Percentiles rank a stretch among this genome's conserved stretches.
Evolutionary conservation across 2,888 invertebrate genomes (phyloP).

Genomic region (Nipponacmea schrenckii): DNA sequence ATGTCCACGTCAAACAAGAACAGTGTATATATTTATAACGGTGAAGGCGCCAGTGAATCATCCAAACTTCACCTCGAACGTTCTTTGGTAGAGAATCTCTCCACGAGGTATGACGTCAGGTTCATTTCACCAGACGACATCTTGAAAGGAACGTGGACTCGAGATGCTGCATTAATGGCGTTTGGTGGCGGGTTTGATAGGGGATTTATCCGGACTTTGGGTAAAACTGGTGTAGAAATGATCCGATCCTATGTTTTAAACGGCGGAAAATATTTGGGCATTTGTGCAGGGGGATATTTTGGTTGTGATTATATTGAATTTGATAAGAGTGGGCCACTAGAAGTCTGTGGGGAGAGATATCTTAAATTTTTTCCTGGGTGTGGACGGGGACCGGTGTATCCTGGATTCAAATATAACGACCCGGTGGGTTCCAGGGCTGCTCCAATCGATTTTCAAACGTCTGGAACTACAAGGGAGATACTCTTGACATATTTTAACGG

Average conservation of each 20-base stretch:
- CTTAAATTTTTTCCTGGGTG: conserved; percentile 58
- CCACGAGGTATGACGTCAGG: conserved; percentile 28
- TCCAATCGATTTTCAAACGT: conserved; percentile 17
- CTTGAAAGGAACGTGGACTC: conserved; percentile 34
- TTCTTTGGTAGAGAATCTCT: conserved; percentile 26
- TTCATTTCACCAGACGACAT: conserved; percentile 44
- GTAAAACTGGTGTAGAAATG: conserved; percentile 38
- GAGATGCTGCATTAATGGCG: conserved; percentile 38
- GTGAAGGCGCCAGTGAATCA: conserved; percentile 35
- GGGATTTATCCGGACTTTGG: conserved; percentile 52
- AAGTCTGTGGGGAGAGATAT: conserved; percentile 55
- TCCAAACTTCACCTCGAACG: conserved; percentile 26
- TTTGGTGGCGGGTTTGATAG: conserved; percentile 64
- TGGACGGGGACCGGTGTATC: conserved; percentile 54
- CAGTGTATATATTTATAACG: conserved; percentile 38
- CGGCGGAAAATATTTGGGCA: conserved; percentile 61
- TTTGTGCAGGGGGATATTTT: conserved; percentile 64
- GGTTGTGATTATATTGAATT: conserved; percentile 58
- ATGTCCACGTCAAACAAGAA: conserved; percentile 5
- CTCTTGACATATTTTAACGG: conserved; percentile 45
- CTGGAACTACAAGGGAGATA: neutral
- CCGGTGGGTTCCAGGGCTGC: conserved; percentile 44
- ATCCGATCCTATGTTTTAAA: conserved; percentile 50
- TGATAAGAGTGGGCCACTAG: conserved; percentile 57
- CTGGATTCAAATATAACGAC: conserved; percentile 53